Evolutionary conservation across 2,113 vertebrate genomes (phyloP), one percentile per base, ranked within the genome.

Genomic region (Oplegnathus fasciatus): DNA sequence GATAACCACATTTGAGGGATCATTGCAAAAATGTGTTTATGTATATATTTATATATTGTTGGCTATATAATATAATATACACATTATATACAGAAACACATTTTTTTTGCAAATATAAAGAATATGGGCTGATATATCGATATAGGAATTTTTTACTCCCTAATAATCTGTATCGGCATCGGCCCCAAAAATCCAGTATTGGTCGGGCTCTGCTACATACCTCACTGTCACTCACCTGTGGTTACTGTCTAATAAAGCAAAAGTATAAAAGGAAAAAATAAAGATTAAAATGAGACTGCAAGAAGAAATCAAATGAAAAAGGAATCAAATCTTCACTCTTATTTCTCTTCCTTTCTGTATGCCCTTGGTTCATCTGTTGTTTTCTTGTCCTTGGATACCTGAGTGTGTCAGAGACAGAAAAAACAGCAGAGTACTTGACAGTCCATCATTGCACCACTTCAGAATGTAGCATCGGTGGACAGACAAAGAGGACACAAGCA

Each of bases 381-480:
- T 85, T 82, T 85, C 77, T 81, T 86, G 91, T 90, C 85, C 92
- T 90, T 91, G 88, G 79, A 44, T 91, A 83, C 69, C 77, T 81
- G 61, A 88, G 62, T 84, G 81, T 88, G 40, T 74, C 30, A n/a
- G 42, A 77, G 80, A 73, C 52, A 62, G 55, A 66, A 80, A 69
- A 72, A 80, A 65, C 60, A 82, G 52, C 84, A 52, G 18, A 78
- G 83, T 80, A 86, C 89, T 90, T 92, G 80, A 89, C 66, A 86
- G 70, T 87, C 68, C 77, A 89, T 88, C 86, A 88, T 62, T 80
- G 85, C 20, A 84, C 62, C 71, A 76, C 87, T 90, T 79, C 64
- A 91, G 78, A 89, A 83, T 84, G 73, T 82, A 84, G 79, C 82
- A 74, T 88, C 78, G 68, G 50, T 66, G n/a, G 61, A 85, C 77